phyloP scores from a whole-genome alignment of 2,888 invertebrate genomes.

The Caenorhabditis macrosperma region DNA sequence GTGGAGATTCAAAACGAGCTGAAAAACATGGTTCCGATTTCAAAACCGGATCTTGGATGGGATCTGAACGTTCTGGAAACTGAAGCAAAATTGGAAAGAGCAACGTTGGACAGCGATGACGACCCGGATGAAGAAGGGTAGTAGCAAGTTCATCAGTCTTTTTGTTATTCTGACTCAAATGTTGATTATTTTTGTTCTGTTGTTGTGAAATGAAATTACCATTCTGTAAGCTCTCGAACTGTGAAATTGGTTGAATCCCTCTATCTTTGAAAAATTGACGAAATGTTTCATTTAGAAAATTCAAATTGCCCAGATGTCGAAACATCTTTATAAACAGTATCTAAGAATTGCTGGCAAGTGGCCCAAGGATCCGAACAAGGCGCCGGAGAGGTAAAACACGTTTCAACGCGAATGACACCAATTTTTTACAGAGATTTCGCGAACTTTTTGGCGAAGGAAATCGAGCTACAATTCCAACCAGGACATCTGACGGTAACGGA shows the following conservation, averaged over 20 bases:
- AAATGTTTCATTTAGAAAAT: background rate
- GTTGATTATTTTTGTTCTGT: conserved; percentile 14
- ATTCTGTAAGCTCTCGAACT: background rate
- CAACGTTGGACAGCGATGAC: conserved; percentile 66
- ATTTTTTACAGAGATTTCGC: conserved; percentile 62
- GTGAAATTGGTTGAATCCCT: background rate
- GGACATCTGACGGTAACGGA: conserved; percentile 19
- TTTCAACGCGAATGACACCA: background rate
- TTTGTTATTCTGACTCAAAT: background rate
- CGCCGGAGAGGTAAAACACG: conserved; percentile 52
- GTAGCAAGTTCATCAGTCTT: no score
- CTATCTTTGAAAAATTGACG: conserved; percentile 4
- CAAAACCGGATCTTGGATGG: conserved; percentile 52
- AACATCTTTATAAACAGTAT: conserved; percentile 74
- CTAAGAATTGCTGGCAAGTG: conserved; percentile 71
- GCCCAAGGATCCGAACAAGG: conserved; percentile 73
- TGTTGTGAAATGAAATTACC: background rate
- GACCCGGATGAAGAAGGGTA: conserved; percentile 34
- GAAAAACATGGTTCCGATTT: background rate
- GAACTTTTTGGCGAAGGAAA: conserved; percentile 54
- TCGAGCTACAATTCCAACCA: conserved; percentile 65
- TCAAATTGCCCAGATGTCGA: conserved; percentile 66
- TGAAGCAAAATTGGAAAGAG: conserved; percentile 57
- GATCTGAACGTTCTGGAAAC: conserved; percentile 69
- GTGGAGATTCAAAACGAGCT: conserved; percentile 38